A percentile compares a stretch with the other conserved stretches of the same genome.
Evolutionary conservation across 2,113 vertebrate species (phyloP).

Genomic region (Cricetomys ansorgei): DNA sequence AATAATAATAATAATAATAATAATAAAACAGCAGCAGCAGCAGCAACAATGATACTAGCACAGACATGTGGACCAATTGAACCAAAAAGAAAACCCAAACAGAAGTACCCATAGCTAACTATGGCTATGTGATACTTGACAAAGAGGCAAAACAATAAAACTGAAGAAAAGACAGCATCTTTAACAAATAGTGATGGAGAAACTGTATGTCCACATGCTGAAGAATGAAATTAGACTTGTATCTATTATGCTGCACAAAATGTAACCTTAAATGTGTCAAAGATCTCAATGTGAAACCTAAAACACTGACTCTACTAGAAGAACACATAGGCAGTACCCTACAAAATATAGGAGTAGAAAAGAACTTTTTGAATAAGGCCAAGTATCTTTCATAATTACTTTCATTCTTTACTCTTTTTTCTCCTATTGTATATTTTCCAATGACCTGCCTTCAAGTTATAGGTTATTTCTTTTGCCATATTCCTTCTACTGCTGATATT

Average conservation of each 20-base stretch:
- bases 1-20: not conserved
- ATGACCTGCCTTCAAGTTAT: not conserved
- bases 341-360: not conserved
- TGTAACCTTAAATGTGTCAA: not conserved
- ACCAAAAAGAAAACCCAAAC: not conserved
- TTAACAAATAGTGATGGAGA: not conserved
- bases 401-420: not conserved
- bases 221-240: not conserved
- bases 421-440: not conserved
- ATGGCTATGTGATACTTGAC: not conserved
- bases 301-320: not conserved
- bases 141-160: not conserved
- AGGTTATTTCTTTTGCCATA: not conserved
- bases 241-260: not conserved
- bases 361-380: not conserved
- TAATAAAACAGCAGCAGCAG: too few species aligned
- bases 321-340: not conserved
- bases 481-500: not conserved
- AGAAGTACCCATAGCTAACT: too few species aligned
- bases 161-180: not conserved
- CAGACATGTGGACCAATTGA: not conserved
- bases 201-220: not conserved
- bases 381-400: not conserved
- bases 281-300: not conserved
- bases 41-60: not conserved